Evolutionary conservation across 1,140 invertebrate species (phyloP).

Genomic region (Gonioctena quinquepunctata): DNA sequence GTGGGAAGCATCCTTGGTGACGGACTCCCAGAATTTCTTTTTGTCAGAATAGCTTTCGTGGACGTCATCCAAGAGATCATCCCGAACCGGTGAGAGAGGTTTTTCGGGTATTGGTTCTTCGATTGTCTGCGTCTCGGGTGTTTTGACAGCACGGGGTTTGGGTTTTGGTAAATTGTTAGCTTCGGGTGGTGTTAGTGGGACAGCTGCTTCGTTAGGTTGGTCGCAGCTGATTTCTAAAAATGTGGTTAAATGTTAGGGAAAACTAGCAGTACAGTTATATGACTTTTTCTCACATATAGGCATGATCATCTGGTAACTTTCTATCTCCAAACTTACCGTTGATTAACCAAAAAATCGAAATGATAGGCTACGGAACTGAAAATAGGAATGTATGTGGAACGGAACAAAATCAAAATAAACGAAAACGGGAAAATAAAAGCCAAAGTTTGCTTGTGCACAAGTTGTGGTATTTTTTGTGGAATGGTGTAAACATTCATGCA

Average conservation of each 20-base stretch:
- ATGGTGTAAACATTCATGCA: constrained; percentile 32
- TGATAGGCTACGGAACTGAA: constrained; percentile 7
- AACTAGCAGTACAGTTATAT: constrained; percentile 46
- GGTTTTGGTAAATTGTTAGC: constrained; percentile 48
- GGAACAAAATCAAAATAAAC: constrained; percentile 19
- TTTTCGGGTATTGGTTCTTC: constrained; percentile 36
- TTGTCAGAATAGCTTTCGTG: constrained; percentile 54
- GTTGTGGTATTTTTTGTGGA: constrained; percentile 1
- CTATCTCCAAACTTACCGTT: constrained; percentile 41
- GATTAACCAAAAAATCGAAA: constrained; percentile 27
- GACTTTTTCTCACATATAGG: constrained; percentile 30
- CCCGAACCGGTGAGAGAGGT: constrained; percentile 46
- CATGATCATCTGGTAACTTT: constrained; percentile 18
- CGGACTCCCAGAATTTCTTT: constrained; percentile 60
- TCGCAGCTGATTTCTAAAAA: constrained; percentile 56
- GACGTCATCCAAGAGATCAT: constrained; percentile 44
- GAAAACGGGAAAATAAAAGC: constrained; percentile 38
- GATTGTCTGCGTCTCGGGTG: constrained; percentile 33
- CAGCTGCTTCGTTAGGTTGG: constrained; percentile 44
- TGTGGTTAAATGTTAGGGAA: constrained; percentile 53
- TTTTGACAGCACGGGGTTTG: constrained; percentile 47
- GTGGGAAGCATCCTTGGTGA: constrained; percentile 38
- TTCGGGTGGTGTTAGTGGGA: constrained; percentile 42
- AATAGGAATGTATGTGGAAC: not conserved
- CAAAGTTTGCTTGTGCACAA: constrained; percentile 48